These are phyloP conservation scores for Maylandia zebra DNA, from an alignment of 2,113 vertebrate species.

Conservation along the genomic window DNA sequence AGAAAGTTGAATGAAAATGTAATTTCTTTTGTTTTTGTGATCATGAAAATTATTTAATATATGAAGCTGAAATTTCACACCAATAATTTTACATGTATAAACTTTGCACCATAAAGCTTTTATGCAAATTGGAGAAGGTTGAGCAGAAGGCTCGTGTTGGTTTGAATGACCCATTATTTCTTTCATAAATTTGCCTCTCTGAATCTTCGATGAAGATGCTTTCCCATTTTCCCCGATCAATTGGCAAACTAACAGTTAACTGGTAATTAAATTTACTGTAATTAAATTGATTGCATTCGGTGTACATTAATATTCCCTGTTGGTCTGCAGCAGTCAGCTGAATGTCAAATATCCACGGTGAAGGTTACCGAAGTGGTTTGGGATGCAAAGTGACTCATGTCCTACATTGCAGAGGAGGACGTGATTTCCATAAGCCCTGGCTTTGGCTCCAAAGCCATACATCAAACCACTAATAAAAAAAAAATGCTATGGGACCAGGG, in stretches of 20 bases:
- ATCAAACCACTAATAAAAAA: constrained; percentile 34
- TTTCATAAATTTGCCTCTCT: not conserved
- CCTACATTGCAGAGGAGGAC: not conserved
- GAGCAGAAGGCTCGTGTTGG: not conserved
- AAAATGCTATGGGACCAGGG: constrained; percentile 3
- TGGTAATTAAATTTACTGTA: not conserved
- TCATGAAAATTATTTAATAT: not conserved
- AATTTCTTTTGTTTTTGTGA: not conserved
- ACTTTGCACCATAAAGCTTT: not conserved
- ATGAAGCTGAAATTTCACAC: not conserved
- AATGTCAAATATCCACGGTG: not conserved
- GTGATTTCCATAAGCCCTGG: constrained; percentile 47
- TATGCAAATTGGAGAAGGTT: not conserved
- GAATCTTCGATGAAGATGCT: not conserved
- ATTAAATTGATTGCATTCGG: not conserved
- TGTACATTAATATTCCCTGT: not conserved
- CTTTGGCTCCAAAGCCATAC: constrained; percentile 11
- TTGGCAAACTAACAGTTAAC: not conserved
- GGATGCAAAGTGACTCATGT: constrained; percentile 18
- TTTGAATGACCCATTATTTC: not conserved
- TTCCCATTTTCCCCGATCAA: not conserved
- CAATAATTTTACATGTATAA: not conserved
- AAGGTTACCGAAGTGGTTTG: constrained; percentile 15
- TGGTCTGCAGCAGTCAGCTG: not conserved
- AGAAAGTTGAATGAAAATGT: not conserved